A percentile compares a stretch with the other conserved stretches of the same genome.
Conservation (phyloP, 2,113 vertebrate genomes). For the Microtus montanus region DNA sequence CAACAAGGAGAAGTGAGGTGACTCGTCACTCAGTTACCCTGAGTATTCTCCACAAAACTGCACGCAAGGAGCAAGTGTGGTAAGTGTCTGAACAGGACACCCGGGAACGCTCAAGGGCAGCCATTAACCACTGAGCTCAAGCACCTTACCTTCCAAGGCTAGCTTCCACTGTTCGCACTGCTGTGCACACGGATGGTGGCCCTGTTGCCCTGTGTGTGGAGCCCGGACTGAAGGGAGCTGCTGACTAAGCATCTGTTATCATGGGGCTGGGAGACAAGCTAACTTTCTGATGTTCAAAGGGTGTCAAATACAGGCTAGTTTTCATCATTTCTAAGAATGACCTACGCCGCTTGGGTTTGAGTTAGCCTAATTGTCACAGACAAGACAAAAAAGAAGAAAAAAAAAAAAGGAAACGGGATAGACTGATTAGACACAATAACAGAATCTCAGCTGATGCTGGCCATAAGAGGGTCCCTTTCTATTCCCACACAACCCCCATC, state of each 20-base stretch:
- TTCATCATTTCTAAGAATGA: not conserved
- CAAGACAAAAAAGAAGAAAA: not conserved
- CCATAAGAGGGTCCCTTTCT: not conserved
- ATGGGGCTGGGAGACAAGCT: not conserved
- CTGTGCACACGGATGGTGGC: not conserved
- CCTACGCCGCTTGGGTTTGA: not conserved
- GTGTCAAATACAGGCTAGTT: not conserved
- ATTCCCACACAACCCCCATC: not conserved
- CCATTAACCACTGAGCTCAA: not conserved
- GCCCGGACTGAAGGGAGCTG: not conserved
- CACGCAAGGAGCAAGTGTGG: not conserved
- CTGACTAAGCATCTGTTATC: not conserved
- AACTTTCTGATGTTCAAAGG: not conserved
- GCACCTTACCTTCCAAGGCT: not conserved
- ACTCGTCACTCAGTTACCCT: not conserved
- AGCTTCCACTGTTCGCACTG: not conserved
- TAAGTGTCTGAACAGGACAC: not conserved
- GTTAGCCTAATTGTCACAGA: not conserved
- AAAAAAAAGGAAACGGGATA: not conserved
- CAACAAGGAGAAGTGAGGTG: not conserved
- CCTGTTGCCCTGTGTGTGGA: not conserved
- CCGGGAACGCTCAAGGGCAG: not conserved
- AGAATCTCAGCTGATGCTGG: not conserved
- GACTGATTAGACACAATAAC: not conserved
- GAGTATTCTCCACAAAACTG: not conserved